phyloP scores from a whole-genome alignment of 2,113 vertebrate species.

The Callocephalon fimbriatum region DNA sequence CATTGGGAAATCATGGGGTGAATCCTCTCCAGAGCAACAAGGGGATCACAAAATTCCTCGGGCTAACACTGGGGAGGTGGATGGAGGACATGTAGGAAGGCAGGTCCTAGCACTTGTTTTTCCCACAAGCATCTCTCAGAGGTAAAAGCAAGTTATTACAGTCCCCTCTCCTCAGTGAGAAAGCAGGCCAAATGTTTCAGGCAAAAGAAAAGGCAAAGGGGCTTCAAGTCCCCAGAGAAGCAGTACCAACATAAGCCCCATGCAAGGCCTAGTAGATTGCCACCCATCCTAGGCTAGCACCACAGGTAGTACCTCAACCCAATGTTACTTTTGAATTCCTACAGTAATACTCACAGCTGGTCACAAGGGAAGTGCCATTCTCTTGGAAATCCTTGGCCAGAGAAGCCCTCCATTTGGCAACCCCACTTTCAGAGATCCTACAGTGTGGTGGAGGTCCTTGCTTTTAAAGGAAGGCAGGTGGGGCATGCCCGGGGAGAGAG shows the following conservation, averaged over 20 bases:
- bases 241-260: accelerated
- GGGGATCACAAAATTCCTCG: accelerated
- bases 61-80: too few species aligned
- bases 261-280: accelerated
- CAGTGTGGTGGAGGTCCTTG: accelerated
- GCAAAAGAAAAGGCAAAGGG: background rate
- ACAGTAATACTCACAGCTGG: background rate
- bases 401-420: background rate
- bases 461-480: background rate
- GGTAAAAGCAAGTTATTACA: accelerated
- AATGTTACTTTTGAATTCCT: accelerated
- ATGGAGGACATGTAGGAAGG: accelerated
- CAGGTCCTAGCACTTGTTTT: background rate
- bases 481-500: background rate
- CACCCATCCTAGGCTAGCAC: background rate
- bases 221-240: accelerated
- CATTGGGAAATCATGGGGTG: accelerated
- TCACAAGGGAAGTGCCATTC: background rate
- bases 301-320: background rate
- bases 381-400: background rate
- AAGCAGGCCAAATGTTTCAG: background rate
- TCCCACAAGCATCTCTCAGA: background rate
- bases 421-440: background rate
- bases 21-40: background rate
- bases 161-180: background rate